phyloP scores from a whole-genome alignment of 1,140 invertebrate species.

The Coelopa frigida region DNA sequence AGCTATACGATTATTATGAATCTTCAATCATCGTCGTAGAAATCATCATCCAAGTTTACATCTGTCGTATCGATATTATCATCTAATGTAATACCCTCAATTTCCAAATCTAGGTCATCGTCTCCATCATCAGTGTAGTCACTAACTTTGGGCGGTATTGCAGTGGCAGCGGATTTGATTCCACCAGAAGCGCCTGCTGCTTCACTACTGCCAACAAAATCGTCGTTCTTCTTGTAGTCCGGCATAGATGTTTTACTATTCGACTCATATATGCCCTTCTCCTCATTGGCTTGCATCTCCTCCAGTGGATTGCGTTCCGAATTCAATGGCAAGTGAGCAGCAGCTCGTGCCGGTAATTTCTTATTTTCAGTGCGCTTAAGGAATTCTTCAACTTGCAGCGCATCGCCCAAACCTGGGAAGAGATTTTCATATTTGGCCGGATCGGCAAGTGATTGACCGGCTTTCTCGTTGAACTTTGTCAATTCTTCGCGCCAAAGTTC shows the following conservation, averaged over 20 bases:
- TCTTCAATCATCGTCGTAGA: constrained; percentile 40
- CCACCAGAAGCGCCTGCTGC: constrained; percentile 9
- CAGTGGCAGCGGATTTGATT: constrained; percentile 13
- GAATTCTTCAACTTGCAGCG: constrained; percentile 68
- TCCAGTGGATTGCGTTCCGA: constrained; percentile 63
- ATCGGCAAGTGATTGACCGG: constrained; percentile 89
- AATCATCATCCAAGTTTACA: constrained; percentile 37
- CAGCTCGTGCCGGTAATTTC: constrained; percentile 50
- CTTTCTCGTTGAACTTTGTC: constrained; percentile 71
- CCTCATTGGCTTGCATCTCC: constrained; percentile 53
- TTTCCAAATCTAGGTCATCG: constrained; percentile 55
- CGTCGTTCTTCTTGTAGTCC: constrained; percentile 20
- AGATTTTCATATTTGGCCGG: constrained; percentile 94
- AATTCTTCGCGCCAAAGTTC: constrained; percentile 74
- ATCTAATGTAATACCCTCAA: constrained; percentile 55
- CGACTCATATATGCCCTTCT: constrained; percentile 18
- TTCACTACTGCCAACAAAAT: constrained; percentile 15
- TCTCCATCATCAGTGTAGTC: constrained; percentile 39
- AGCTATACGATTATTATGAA: no score
- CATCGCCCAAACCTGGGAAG: constrained; percentile 79
- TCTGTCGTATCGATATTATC: constrained; percentile 60
- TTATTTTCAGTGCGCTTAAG: constrained; percentile 49
- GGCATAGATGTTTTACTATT: constrained; percentile 20
- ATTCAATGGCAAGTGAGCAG: constrained; percentile 55
- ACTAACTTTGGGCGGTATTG: constrained; percentile 29